Evolutionary conservation across 2,888 invertebrate species (phyloP), one percentile per base, ranked within the genome.

Genomic region (Noctua janthina): DNA sequence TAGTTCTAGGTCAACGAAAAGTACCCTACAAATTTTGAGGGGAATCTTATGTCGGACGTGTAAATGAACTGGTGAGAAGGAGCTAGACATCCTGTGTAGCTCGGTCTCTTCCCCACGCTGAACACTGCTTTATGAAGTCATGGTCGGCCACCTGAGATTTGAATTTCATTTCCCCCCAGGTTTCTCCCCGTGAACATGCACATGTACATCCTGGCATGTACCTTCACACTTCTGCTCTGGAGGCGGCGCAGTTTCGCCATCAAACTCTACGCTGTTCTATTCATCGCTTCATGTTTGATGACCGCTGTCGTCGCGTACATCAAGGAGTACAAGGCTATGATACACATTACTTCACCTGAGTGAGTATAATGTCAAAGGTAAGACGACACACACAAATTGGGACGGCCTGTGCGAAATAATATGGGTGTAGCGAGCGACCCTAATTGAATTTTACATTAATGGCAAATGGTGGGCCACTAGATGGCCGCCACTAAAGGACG

Each of bases 151-250:
- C 62, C 29, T 66, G 39, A 66, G 10, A 66, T 23, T 39, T 66
- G 39, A 66, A 66, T 62, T 62, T 43, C 2, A 4, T 35, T 15
- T 11, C 2, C 6, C 6, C 17, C 39, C 83, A 91, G 91, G 91
- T 91, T 89, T 49, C 66, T 91, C 5, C 62, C 91, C 15, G 89
- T 85, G 1, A 91, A 89, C 66, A 83, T 92, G 85, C 91, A 92
- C 43, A 79, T 91, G 79, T 90, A 87, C 43, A 88, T 91, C 20
- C 11, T 91, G 35, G 78, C 87, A 0, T 88, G 88, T 64, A 67
- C 79, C 23, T 67, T 91, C 0, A 90, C 88, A 0, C 79, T 91
- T 11, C 39, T 87, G 0, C 79, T 91, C 72, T 88, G 82, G 81
- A 85, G 85, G 1, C 84, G 83, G 13, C 81, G 86, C 5, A 29